These are phyloP conservation scores for Papilio glaucus DNA, from an alignment of 1,140 invertebrate genomes.

Conservation along the genomic window DNA sequence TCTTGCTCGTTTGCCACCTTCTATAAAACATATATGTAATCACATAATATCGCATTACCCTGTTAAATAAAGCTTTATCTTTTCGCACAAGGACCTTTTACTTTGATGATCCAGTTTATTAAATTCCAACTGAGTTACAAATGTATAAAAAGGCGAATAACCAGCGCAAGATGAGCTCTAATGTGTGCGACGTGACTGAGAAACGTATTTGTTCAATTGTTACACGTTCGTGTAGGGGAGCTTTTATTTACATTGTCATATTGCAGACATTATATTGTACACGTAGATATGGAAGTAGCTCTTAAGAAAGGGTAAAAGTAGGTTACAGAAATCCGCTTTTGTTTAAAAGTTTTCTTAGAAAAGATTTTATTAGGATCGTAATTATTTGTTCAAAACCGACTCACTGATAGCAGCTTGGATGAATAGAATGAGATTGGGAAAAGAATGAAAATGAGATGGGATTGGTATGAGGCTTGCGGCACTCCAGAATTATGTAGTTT, in stretches of 20 bases:
- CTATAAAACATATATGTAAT: no score
- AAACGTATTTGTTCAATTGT: constrained; percentile 9
- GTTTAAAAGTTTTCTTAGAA: no score
- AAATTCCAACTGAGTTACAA: constrained; percentile 8
- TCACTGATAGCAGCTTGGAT: no score
- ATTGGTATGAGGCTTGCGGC: no score
- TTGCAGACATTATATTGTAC: constrained; percentile 11
- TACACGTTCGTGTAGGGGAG: constrained; percentile 7
- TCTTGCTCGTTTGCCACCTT: no score
- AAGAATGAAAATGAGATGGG: no score
- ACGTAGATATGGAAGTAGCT: not conserved
- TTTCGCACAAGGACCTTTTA: not conserved
- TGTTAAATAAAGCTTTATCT: not conserved
- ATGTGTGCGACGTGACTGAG: constrained; percentile 5
- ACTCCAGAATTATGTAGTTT: no score
- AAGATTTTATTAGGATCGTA: no score
- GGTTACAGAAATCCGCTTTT: no score
- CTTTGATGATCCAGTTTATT: constrained; percentile 12
- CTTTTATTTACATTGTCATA: constrained; percentile 19
- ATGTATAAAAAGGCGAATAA: constrained; percentile 21
- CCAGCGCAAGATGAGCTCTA: constrained; percentile 8
- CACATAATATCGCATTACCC: no score
- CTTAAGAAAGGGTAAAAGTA: not conserved
- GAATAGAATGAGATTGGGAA: no score
- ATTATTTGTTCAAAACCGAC: no score